Conservation (phyloP, 2,797 vertebrate species). For the Pseudochaenichthys georgianus region DNA sequence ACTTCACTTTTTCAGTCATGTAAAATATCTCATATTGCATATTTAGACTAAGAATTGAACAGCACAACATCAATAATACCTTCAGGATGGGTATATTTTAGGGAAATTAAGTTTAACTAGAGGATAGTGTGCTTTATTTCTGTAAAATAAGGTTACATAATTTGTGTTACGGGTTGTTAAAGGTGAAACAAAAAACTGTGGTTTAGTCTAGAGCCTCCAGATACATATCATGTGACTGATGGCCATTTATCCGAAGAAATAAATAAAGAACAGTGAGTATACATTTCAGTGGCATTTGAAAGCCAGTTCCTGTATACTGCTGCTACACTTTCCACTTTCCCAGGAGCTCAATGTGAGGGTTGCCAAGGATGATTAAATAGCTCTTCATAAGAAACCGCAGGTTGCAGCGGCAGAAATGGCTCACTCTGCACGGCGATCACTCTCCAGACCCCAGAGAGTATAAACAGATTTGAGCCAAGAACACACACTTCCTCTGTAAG, state of each 20-base stretch:
- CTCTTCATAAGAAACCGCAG: slow-evolving; percentile 37
- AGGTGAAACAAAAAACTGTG: slow-evolving; percentile 2
- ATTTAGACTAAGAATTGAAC: neutral
- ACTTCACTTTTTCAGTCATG: too few relatives aligned
- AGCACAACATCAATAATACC: neutral
- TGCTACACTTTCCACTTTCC: slow-evolving; percentile 17
- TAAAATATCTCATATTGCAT: too few relatives aligned
- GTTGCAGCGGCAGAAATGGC: slow-evolving; percentile 29
- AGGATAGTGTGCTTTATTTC: neutral
- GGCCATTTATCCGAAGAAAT: neutral
- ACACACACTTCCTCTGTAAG: slow-evolving; percentile 37
- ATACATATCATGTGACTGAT: neutral
- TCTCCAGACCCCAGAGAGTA: slow-evolving; percentile 53
- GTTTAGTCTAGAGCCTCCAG: neutral
- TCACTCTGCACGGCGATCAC: slow-evolving; percentile 15
- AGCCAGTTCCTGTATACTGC: slow-evolving; percentile 12
- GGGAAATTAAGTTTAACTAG: neutral
- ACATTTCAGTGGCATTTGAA: neutral
- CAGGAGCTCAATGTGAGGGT: slow-evolving; percentile 16
- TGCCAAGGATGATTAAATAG: slow-evolving; percentile 43
- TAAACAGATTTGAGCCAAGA: slow-evolving; percentile 54
- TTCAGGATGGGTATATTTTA: neutral
- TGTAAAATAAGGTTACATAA: neutral
- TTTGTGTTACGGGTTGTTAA: neutral
- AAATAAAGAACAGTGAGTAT: slow-evolving; percentile 7